Percentiles rank a stretch among this genome's conserved stretches.
phyloP scores from a whole-genome alignment of 2,797 vertebrate genomes.

The Channa striata region DNA sequence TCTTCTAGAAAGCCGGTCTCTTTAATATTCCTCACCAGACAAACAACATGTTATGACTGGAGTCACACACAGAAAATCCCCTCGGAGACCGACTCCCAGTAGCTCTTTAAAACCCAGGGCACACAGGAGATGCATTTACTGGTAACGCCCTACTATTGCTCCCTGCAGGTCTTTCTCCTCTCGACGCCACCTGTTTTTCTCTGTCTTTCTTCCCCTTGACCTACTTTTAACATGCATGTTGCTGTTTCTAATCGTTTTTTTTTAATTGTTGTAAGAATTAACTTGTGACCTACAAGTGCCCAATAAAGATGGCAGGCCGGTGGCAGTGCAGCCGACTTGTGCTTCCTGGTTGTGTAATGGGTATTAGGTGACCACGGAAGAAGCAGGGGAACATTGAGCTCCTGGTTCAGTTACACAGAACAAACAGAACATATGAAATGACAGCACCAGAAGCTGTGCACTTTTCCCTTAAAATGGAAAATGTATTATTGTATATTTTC shows the following conservation, averaged over 20 bases:
- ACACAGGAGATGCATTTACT: conserved; percentile 27
- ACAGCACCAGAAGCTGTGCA: background rate
- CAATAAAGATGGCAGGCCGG: conserved; percentile 7
- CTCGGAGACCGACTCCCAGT: conserved; percentile 29
- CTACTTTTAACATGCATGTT: background rate
- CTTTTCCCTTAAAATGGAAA: conserved; percentile 6
- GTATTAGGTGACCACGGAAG: conserved; percentile 56
- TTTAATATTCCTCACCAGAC: conserved; percentile 23
- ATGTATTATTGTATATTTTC: background rate
- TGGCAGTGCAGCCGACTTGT: conserved; percentile 27
- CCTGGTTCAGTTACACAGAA: conserved; percentile 46
- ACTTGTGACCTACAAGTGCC: background rate
- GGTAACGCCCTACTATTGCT: background rate
- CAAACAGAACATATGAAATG: background rate
- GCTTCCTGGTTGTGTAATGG: conserved; percentile 62
- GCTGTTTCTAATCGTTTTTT: background rate
- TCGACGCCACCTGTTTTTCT: background rate
- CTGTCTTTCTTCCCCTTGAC: conserved; percentile 3
- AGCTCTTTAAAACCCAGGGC: conserved; percentile 14
- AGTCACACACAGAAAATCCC: background rate
- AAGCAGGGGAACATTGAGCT: conserved; percentile 42
- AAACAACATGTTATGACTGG: conserved; percentile 57
- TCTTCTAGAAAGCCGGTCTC: conserved; percentile 1
- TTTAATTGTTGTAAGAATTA: background rate
- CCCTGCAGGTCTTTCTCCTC: conserved; percentile 12